Evolutionary conservation across 2,797 vertebrate genomes (phyloP), one percentile per base, ranked within the genome.

Genomic region (Arremon aurantiirostris): DNA sequence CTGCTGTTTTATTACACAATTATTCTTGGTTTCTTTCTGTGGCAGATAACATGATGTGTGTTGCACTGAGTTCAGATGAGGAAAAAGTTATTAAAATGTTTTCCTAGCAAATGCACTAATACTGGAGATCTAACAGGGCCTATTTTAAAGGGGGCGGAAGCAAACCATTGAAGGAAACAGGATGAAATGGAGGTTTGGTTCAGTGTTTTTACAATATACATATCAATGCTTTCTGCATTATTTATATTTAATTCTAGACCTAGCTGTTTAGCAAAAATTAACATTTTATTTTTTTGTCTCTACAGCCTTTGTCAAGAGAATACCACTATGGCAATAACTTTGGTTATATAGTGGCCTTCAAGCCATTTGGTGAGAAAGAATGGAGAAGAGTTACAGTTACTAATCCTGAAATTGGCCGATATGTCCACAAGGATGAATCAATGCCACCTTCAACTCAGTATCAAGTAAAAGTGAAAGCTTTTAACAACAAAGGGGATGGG

Each of bases 301-400:
- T 95, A 80, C 96, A 99, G 99, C 99, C 99, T 79, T 98, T 99
- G 77, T 98, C 99, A 89, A 98, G 98, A 69, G 98, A 99, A 97
- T 99, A 99, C 96, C 99, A 99, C 96, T 99, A 98, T 12, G 99
- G 99, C 39, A 98, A 98, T 60, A 98, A 99, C 88, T 99, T 99
- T 91, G 99, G 99, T 94, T 99, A 99, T 95, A 98, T 99, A 50
- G 98, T 99, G 89, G 98, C 99, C 55, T 99, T 99, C 97, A 99
- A 98, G 93, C 98, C 98, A 20, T 97, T 97, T 56, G 97, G 97
- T 57, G 97, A 97, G 17, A 77, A 92, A 6, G 98, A 99, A 79
- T 99, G 99, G 99, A 98, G 98, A 95, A 98, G 98, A 95, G 98
- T 99, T 80, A 99, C 97, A 2, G 98, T 99, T 28, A 97, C 98